A percentile compares a stretch with the other conserved stretches of the same genome.
Evolutionary conservation across 2,113 vertebrate species (phyloP).

Genomic region (Cyanocitta stelleri): DNA sequence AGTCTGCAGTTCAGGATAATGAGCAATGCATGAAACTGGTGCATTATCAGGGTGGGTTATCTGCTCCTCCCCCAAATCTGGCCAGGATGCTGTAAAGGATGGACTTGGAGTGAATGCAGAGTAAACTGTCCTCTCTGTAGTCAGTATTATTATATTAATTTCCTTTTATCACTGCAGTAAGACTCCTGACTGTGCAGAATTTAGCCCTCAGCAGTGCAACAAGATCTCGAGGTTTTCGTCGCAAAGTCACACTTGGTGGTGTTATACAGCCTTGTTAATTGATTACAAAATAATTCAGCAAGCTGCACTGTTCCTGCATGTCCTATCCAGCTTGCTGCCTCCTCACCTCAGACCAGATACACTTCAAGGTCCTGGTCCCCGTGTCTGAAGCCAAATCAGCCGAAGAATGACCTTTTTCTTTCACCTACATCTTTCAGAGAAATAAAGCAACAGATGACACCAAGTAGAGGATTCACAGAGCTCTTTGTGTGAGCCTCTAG

Average conservation of each 20-base stretch:
- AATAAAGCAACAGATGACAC: slow-evolving; percentile 47
- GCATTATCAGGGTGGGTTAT: not conserved
- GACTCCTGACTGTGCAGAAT: not conserved
- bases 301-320: not conserved
- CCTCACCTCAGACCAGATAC: not conserved
- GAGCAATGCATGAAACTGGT: not conserved
- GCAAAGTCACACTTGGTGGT: not conserved
- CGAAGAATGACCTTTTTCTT: not conserved
- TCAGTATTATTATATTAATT: not conserved
- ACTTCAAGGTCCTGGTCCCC: not conserved
- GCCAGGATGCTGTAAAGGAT: not conserved
- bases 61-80: not conserved
- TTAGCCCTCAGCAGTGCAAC: not conserved
- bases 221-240: not conserved
- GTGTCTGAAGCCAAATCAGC: not conserved
- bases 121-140: not conserved
- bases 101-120: not conserved
- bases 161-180: not conserved
- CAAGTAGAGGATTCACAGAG: not conserved
- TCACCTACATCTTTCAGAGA: not conserved
- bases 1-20: not conserved
- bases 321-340: not conserved
- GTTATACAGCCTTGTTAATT: not conserved
- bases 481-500: not conserved
- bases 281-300: slow-evolving; percentile 13